phyloP scores from a whole-genome alignment of 1,140 invertebrate species.

The Sitophilus oryzae region DNA sequence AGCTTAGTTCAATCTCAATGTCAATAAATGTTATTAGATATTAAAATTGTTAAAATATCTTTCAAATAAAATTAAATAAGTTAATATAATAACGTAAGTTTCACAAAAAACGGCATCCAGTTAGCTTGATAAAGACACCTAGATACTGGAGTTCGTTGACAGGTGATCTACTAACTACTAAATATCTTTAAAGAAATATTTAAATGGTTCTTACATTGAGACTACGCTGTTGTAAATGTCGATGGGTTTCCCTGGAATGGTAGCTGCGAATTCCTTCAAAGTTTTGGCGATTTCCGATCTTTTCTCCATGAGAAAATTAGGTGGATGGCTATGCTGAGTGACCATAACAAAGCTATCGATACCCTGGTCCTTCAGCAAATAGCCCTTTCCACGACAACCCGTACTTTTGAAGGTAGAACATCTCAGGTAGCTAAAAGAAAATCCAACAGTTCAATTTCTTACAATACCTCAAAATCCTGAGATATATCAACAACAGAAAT shows the following conservation, averaged over 20 bases:
- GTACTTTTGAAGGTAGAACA: conserved; percentile 17
- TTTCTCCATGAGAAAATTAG: conserved; percentile 24
- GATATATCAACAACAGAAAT: not conserved
- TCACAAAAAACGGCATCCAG: too few species aligned
- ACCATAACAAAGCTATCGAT: conserved; percentile 17
- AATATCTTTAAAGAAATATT: not conserved
- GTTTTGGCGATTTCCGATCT: conserved; percentile 21
- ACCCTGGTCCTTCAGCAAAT: conserved; percentile 12
- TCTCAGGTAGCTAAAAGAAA: conserved; percentile 21
- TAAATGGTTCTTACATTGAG: conserved; percentile 22
- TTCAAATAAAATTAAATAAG: too few species aligned
- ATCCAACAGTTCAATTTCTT: not conserved
- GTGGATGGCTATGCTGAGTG: conserved; percentile 21
- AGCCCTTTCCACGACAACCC: conserved; percentile 22
- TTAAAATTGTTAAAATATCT: too few species aligned
- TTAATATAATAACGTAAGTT: too few species aligned
- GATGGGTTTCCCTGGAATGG: conserved; percentile 23
- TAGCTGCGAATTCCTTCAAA: conserved; percentile 24
- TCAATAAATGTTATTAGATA: too few species aligned
- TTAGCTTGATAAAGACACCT: too few species aligned
- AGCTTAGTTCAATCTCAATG: too few species aligned
- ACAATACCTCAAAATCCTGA: not conserved
- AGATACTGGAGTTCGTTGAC: too few species aligned
- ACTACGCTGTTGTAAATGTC: conserved; percentile 28
- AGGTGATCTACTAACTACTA: too few species aligned